phyloP scores from a whole-genome alignment of 2,797 vertebrate species.

The Tragopan temminckii region DNA sequence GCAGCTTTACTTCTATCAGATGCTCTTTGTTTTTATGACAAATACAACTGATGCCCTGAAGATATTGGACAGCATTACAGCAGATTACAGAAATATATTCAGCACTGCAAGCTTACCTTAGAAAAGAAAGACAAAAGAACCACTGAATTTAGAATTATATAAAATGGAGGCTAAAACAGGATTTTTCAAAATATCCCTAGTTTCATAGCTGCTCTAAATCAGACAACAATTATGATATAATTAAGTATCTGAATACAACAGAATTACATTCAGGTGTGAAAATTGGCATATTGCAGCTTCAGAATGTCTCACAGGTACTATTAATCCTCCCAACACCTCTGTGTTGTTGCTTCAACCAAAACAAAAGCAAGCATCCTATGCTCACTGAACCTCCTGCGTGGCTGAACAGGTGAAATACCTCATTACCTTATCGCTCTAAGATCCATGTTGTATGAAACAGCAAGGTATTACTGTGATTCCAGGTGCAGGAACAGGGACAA shows the following conservation, averaged over 20 bases:
- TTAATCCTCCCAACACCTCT: not conserved
- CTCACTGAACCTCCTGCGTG: not conserved
- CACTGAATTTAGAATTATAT: not conserved
- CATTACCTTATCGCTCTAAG: not conserved
- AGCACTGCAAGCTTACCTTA: not conserved
- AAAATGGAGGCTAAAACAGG: not conserved
- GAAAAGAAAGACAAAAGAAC: not conserved
- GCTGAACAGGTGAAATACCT: not conserved
- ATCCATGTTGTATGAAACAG: not conserved
- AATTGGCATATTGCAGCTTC: not conserved
- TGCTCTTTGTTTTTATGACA: not conserved
- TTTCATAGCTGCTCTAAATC: not conserved
- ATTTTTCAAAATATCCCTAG: not conserved
- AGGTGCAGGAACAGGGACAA: not conserved
- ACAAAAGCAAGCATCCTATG: not conserved
- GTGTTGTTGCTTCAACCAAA: not conserved
- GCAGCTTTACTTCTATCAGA: conserved; percentile 31
- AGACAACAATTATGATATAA: conserved; percentile 30
- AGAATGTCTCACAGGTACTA: not conserved
- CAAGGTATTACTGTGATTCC: not conserved
- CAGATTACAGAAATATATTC: not conserved
- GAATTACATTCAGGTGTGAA: not conserved
- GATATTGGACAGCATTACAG: conserved; percentile 14
- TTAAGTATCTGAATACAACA: conserved; percentile 9
- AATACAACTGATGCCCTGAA: conserved; percentile 23